Evolutionary conservation across 2,888 invertebrate species (phyloP), one percentile per base, ranked within the genome.

Genomic region (Chymomyza caudatula): DNA sequence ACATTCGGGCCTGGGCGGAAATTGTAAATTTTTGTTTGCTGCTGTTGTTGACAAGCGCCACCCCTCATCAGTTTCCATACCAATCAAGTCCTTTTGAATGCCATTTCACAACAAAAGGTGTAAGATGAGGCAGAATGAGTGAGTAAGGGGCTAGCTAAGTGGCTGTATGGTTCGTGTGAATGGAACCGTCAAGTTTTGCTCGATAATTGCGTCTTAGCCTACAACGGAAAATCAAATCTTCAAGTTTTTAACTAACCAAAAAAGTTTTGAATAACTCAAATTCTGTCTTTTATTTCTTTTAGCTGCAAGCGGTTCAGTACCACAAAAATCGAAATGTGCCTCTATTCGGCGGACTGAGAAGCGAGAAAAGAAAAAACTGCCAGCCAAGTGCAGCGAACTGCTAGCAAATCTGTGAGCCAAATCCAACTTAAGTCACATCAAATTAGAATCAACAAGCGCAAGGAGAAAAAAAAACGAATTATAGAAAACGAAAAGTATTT

Each of bases 401-500:
- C 22, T 13, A 68, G 53, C 51, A 77, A 82, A 77, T 82, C 83
- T 82, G 83, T 77, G 78, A 78, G 67, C 85, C 76, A 85, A 85
- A 82, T 85, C 78, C 84, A 85, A 86, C 84, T 82, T 82, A 82
- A 85, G 84, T 83, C 85, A 83, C 84, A 83, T 83, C 84, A 83
- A 83, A 83, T 83, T 83, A 83, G 85, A 83, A 83, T 83, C 85
- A 83, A 83, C 82, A 83, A 85, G 78, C 83, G 68, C 44, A 47
- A 15, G 1, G 20, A 13, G 20, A 20, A 51, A 51, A 51, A 22
- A 13, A 22, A 20, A 51, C 6, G 20, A 51, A 51, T 20, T 51
- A 51, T 20, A 20, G 20, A 19, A 51, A 51, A 51, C 17, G 51
- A 51, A 51, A 51, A 20, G 17, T 19, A 51, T 4, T 20, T 43